These are phyloP conservation scores for Onychomys torridus DNA, from an alignment of 2,797 vertebrate genomes.

Conservation along the genomic window DNA sequence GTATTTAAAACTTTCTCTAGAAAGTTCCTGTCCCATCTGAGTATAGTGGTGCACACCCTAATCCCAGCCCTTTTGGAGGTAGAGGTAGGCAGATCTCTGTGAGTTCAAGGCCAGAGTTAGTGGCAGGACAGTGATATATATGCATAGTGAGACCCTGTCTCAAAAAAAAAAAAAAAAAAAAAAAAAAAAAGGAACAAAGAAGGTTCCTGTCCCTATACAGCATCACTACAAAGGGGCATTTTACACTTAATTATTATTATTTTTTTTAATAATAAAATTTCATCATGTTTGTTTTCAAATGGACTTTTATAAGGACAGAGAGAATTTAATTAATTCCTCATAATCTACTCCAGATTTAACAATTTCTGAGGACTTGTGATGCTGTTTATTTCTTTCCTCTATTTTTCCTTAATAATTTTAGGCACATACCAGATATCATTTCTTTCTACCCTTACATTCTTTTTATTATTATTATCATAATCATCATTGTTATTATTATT, in stretches of 20 bases:
- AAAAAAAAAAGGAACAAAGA: neutral
- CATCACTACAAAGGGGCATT: neutral
- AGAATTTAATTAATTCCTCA: neutral
- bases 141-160: neutral
- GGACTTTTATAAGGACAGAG: conserved; percentile 58
- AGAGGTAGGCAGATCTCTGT: neutral
- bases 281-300: conserved; percentile 68
- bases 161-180: too few species aligned
- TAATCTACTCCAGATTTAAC: conserved; percentile 23
- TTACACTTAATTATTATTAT: conserved; percentile 26
- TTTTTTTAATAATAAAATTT: conserved; percentile 48
- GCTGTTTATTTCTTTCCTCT: neutral
- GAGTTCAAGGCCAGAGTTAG: neutral
- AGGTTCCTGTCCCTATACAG: neutral
- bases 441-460: conserved; percentile 19
- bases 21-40: neutral
- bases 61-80: neutral
- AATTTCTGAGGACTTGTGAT: neutral
- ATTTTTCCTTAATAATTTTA: conserved; percentile 49
- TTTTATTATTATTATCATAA: too few species aligned
- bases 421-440: conserved; percentile 60
- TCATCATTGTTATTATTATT: too few species aligned
- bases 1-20: conserved; percentile 26
- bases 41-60: neutral
- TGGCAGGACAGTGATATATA: neutral